Conservation (phyloP, 2,888 invertebrate species). For the Eupithecia subumbrata region DNA sequence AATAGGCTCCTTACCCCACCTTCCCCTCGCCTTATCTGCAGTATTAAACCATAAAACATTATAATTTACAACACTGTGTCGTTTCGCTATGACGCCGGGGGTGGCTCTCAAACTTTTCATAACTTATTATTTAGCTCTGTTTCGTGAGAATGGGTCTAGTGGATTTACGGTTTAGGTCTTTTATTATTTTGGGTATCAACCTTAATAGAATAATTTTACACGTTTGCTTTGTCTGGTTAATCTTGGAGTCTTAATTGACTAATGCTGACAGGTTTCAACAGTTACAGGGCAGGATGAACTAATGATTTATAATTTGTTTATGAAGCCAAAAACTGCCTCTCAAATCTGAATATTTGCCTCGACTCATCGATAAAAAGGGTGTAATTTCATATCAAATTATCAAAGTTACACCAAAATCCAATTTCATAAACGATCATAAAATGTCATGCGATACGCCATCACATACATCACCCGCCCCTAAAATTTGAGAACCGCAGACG, state of each 20-base stretch:
- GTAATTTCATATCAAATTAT: conserved; percentile 28
- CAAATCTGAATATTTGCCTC: neutral
- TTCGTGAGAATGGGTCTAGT: conserved; percentile 21
- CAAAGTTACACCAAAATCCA: conserved; percentile 31
- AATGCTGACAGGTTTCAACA: neutral
- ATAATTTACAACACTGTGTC: conserved; percentile 80
- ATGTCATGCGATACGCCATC: conserved; percentile 34
- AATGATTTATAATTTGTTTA: neutral
- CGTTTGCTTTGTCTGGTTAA: neutral
- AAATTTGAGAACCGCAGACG: conserved; percentile 70
- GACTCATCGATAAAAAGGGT: conserved; percentile 10
- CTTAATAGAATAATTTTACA: neutral
- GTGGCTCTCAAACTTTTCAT: conserved; percentile 65
- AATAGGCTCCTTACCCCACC: conserved; percentile 72
- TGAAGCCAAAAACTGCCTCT: neutral
- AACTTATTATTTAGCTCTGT: conserved; percentile 41
- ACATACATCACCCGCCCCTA: conserved; percentile 47
- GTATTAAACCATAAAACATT: conserved; percentile 85
- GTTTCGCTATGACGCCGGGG: conserved; percentile 72
- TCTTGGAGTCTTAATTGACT: neutral
- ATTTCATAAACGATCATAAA: conserved; percentile 34
- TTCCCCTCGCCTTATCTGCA: conserved; percentile 74
- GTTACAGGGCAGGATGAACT: neutral
- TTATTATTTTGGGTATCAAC: conserved; percentile 8
- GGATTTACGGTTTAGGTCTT: neutral